Evolutionary conservation across 2,888 invertebrate genomes (phyloP), one percentile per base, ranked within the genome.

Genomic region (Eristalinus aeneus): DNA sequence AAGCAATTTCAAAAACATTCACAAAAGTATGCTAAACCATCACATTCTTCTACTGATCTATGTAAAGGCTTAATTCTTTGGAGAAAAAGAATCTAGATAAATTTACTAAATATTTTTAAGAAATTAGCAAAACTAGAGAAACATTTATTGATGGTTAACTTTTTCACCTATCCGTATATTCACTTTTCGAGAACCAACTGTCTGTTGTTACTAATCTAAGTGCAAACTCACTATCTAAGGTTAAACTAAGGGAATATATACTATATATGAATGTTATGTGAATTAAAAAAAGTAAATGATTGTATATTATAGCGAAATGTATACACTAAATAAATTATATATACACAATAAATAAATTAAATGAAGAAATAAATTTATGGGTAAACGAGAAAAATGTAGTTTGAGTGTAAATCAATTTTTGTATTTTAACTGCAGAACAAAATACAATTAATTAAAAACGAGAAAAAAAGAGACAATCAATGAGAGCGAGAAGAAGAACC

Each of bases 321-420:
- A 73, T 72, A 79, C 79, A 79, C 72, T 61, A 53, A 79, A 67
- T 22, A 61, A 60, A 79, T 67, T 73, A 79, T 79, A 79, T 79
- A 78, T 73, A 79, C 61, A 79, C 71, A 53, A 46, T 75, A 9
- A 67, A 72, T 58, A 23, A 78, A 78, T 34, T 23, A 78, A 68
- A 64, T 39, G 23, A 73, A 16, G 64, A 64, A 36, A 46, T 61
- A 39, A 60, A 53, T 73, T 36, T 27, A 63, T 23, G 54, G 54
- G 64, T 64, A 20, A 67, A 36, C 9, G 20, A 11, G 34, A 8
- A 10, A 20, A 34, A 20, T 63, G 61, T 23, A 11, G 56, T 56
- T 56, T 56, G 56, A 56, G 8, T 16, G 16, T 16, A 46, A 46
- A 16, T 46, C 27, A 27, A 27, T 27, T 5, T 27, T 27, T 27